phyloP scores from a whole-genome alignment of 2,888 invertebrate species.

The Phengaris arion region DNA sequence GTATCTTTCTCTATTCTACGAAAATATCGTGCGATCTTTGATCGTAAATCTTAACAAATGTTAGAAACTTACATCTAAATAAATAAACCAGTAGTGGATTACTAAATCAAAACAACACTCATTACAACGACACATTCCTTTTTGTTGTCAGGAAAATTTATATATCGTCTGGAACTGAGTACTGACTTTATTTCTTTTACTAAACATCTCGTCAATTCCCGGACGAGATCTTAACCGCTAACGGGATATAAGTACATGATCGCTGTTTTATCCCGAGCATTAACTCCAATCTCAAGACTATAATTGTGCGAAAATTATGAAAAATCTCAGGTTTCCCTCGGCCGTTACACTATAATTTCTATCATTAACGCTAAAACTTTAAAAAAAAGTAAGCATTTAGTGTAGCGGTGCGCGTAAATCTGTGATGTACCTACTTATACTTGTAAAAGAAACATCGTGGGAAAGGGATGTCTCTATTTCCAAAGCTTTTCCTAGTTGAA shows the following conservation, averaged over 20 bases:
- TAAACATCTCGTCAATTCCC: not conserved
- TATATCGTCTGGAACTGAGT: not conserved
- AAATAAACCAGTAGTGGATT: not conserved
- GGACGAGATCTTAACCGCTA: not conserved
- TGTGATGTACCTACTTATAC: no score
- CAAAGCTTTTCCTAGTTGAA: no score
- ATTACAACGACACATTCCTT: slow-evolving; percentile 3
- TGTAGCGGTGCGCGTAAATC: not conserved
- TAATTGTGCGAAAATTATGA: slow-evolving; percentile 19
- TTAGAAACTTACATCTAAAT: slow-evolving; percentile 7
- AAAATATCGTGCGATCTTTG: not conserved
- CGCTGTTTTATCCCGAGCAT: not conserved
- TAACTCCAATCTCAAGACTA: not conserved
- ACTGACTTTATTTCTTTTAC: slow-evolving; percentile 1
- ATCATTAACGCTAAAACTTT: slow-evolving; percentile 1
- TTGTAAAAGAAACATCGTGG: no score
- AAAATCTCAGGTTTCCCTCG: not conserved
- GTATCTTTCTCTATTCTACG: not conserved
- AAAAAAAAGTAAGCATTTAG: not conserved
- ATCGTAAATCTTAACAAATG: slow-evolving; percentile 13
- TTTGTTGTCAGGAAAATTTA: slow-evolving; percentile 7
- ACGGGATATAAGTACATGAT: not conserved
- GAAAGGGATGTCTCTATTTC: no score
- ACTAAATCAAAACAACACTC: slow-evolving; percentile 11
- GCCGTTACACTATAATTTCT: not conserved